These are phyloP conservation scores for Podiceps cristatus DNA, from an alignment of 2,113 vertebrate species.

Conservation along the genomic window DNA sequence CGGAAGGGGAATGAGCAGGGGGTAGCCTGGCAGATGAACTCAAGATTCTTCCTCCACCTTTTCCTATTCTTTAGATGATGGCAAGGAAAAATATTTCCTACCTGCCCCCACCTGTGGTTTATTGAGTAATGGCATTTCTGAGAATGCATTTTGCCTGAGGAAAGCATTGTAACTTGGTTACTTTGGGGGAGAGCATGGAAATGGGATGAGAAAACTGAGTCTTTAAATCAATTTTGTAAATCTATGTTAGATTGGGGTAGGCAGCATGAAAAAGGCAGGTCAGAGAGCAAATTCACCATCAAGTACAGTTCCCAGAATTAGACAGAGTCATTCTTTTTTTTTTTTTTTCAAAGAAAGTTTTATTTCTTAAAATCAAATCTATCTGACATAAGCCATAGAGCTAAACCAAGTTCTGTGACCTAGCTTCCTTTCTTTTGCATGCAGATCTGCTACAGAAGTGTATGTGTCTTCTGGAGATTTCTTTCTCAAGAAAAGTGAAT, in stretches of 20 bases:
- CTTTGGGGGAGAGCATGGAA: neutral
- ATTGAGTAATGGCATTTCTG: neutral
- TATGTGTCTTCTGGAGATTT: neutral
- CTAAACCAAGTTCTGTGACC: neutral
- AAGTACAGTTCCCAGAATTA: neutral
- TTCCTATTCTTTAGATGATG: neutral
- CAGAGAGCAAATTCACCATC: neutral
- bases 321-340: neutral
- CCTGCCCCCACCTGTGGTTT: neutral
- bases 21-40: neutral
- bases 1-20: neutral
- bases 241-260: neutral
- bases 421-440: neutral
- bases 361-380: neutral
- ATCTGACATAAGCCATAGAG: neutral
- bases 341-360: neutral
- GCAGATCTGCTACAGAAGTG: neutral
- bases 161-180: neutral
- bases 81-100: neutral
- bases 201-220: neutral
- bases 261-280: neutral
- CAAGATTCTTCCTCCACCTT: neutral
- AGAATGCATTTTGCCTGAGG: neutral
- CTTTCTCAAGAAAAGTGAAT: neutral
- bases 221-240: neutral